Percentiles rank a stretch among this genome's conserved stretches.
Conservation (phyloP, 2,113 vertebrate genomes). For the Monarcha castaneiventris region DNA sequence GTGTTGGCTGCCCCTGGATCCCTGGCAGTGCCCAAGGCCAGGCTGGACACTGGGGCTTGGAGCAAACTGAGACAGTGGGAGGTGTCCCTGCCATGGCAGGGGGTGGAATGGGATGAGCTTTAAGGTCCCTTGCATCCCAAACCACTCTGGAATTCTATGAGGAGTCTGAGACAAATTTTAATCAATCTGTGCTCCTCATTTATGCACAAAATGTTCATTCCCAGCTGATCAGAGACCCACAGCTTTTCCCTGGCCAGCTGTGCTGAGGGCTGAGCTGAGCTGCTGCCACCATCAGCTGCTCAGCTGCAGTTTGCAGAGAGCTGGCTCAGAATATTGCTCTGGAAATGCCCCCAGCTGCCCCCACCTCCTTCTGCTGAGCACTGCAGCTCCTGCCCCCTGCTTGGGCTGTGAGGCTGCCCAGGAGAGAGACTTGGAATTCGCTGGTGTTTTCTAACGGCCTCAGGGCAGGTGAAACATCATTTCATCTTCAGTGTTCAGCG, state of each 20-base stretch:
- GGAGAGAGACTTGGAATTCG: background rate
- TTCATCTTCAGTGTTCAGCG: background rate
- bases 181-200: background rate
- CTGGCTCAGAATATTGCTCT: background rate
- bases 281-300: background rate
- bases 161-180: background rate
- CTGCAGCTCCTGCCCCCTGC: fast-evolving
- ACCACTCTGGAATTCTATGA: background rate
- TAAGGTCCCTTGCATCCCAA: background rate
- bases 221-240: background rate
- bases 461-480: background rate
- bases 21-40: background rate
- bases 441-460: background rate
- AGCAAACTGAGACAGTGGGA: background rate
- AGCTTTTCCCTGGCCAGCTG: background rate
- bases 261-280: background rate
- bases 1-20: background rate
- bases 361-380: fast-evolving
- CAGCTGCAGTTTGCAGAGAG: background rate
- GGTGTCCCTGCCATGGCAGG: background rate
- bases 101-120: background rate
- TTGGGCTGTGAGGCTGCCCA: background rate
- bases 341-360: background rate
- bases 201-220: fast-evolving
- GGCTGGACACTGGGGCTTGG: background rate